These are phyloP conservation scores for Pelobates fuscus DNA, from an alignment of 2,113 vertebrate genomes.

Conservation along the genomic window DNA sequence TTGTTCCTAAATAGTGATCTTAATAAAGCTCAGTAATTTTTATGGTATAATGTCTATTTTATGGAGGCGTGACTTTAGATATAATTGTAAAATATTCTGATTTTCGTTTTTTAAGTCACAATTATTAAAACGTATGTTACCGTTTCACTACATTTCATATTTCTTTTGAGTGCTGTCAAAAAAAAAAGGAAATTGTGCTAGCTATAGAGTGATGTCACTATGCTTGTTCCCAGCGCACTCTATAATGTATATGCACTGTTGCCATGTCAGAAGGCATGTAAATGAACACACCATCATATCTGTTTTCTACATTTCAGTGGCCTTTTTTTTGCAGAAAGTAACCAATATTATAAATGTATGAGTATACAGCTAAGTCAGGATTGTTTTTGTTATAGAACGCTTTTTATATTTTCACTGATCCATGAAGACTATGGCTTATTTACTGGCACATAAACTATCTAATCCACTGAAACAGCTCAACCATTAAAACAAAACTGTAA, in stretches of 20 bases:
- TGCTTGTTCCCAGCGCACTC: constrained; percentile 66
- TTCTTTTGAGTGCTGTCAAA: constrained; percentile 88
- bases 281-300: constrained; percentile 78
- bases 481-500: constrained; percentile 94
- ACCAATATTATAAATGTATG: constrained; percentile 56
- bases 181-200: constrained; percentile 69
- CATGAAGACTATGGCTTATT: constrained; percentile 79
- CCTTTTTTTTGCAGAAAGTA: constrained; percentile 82
- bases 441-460: constrained; percentile 81
- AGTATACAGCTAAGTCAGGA: constrained; percentile 65
- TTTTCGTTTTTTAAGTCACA: constrained; percentile 67
- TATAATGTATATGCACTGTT: constrained; percentile 89
- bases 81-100: constrained; percentile 73
- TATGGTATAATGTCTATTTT: constrained; percentile 75
- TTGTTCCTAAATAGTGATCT: constrained; percentile 87
- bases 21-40: constrained; percentile 75
- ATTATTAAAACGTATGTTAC: constrained; percentile 62
- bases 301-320: constrained; percentile 98
- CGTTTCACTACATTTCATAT: constrained; percentile 92
- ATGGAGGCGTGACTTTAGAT: constrained; percentile 73
- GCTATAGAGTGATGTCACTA: constrained; percentile 85
- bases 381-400: constrained; percentile 70
- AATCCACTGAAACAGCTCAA: constrained; percentile 95
- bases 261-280: constrained; percentile 83
- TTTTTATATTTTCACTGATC: constrained; percentile 80